Base-by-base conservation (phyloP, 2,797 vertebrate genomes). In the Triplophysa yarkandensis region DNA sequence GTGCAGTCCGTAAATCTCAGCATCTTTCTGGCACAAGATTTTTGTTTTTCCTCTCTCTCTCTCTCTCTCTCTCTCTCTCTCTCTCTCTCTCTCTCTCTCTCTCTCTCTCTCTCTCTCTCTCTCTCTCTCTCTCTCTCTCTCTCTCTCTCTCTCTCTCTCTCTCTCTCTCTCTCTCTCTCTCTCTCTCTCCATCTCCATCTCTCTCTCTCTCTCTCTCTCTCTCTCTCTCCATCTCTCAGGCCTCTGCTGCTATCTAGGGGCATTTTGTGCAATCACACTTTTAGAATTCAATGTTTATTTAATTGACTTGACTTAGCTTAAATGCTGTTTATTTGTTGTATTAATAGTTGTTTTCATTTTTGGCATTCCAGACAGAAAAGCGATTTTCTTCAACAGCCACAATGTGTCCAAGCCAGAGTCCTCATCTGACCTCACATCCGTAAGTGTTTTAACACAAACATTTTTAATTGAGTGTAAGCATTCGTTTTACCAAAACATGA, bases 331-430 rank as follows among this genome's bases (percentile, higher is more conserved):
- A 25, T n/a, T 8, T 14, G 14, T 28, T 6, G 1, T 21, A 27
- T 39, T 41, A 2, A 27, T 50, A 44, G 39, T 17, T 4, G 30
- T 57, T 54, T 30, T 16, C 36, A 1, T 16, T 66, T 25, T 68
- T 46, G 41, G 17, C 67, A 74, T 90, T 89, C 32, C 89, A 95
- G 94, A 94, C 78, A 90, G 94, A 52, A 92, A 94, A 88, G 92
- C 94, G 14, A 95, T 95, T 90, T 95, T 95, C 89, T 95, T 95
- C 88, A 95, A 95, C 83, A 95, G 94, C 83, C 94, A 95, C 88
- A 94, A 94, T 4, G 94, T 95, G 80, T 95, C 94, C 19, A 95
- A 95, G 82, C 94, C 94, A 0, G 94, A 95, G 83, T 95, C 93
- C 0, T 94, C 93, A 1, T 95, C 94, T 0, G 88, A 93, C 73